Evolutionary conservation across 2,888 invertebrate genomes (phyloP), one percentile per base, ranked within the genome.

Genomic region (Plagodis pulveraria): DNA sequence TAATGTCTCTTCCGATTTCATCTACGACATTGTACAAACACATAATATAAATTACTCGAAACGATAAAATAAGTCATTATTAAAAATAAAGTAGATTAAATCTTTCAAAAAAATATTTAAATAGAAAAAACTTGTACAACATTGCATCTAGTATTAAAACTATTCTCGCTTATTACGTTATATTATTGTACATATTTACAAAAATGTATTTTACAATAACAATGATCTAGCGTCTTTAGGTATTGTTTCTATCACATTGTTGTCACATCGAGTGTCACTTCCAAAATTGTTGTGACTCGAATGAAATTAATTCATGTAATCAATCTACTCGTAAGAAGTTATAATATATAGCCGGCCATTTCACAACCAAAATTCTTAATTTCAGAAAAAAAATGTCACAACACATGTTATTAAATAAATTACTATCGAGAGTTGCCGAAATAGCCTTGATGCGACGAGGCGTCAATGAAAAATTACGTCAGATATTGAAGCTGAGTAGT

Each of bases 141-240:
- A 89, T 91, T 92, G 90, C 86, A 85, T 89, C 88, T 91, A 91
- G 84, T 86, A 87, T 89, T 89, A 88, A 84, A 84, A 70, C 74
- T 86, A 87, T 85, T 81, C 77, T 90, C 72, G 87, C 85, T 89
- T 89, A 89, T 77, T 83, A 72, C 80, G 82, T 89, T 87, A 86
- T 81, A 78, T 78, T 90, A 91, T 90, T 86, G 89, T 92, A 91
- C 91, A 92, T 92, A 91, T 91, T 90, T 91, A 92, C 91, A 91
- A 81, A 66, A 87, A 84, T 83, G 88, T 89, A 89, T 85, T 86
- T 87, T 88, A 91, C 91, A 92, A 86, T 90, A 90, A 91, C 91
- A 91, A 91, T 90, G 91, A 89, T 89, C 88, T 91, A 91, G 90
- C 91, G 83, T 91, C 89, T 90, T 87, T 88, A 91, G 90, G 90